phyloP scores from a whole-genome alignment of 2,888 invertebrate species.

The Drosophila glabriapex region DNA sequence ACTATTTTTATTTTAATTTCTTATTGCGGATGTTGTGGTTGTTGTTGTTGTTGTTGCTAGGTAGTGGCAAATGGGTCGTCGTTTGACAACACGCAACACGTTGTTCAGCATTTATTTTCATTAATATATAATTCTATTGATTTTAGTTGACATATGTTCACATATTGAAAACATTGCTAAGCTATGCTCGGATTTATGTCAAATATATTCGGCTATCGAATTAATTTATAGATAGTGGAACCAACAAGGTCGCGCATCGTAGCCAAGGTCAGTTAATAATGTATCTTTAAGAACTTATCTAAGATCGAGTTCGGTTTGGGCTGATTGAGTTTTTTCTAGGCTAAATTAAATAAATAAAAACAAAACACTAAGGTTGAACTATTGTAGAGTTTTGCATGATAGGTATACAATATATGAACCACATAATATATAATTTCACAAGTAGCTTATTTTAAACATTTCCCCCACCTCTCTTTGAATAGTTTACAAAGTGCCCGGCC shows the following conservation, averaged over 20 bases:
- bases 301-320: not conserved
- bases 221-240: not conserved
- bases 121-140: conserved; percentile 49
- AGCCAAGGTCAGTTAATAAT: conserved; percentile 19
- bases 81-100: conserved; percentile 45
- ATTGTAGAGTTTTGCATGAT: not conserved
- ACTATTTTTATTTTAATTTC: conserved; percentile 10
- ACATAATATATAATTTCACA: not conserved
- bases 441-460: not conserved
- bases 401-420: not conserved
- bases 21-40: conserved; percentile 1
- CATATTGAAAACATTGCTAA: conserved; percentile 8
- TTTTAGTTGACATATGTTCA: conserved; percentile 15
- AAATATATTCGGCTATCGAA: conserved; percentile 30
- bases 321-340: not conserved
- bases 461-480: conserved; percentile 46
- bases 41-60: conserved; percentile 37
- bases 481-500: conserved; percentile 91
- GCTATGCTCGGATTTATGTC: conserved; percentile 10
- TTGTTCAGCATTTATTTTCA: conserved; percentile 41
- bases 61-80: conserved; percentile 11
- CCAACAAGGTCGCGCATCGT: not conserved
- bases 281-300: not conserved
- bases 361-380: not conserved
- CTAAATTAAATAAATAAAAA: not conserved